These are phyloP conservation scores for human DNA, from an alignment of 2,113 vertebrate genomes.

Conservation along the genomic window GRCh38 chr1:151613501-151614000, in stretches of 20 bases:
- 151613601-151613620: slow-evolving; percentile 15
- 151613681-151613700: background rate
- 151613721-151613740: background rate
- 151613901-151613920: background rate
- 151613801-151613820: background rate
- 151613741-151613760: slow-evolving; percentile 11
- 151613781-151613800: background rate
- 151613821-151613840: background rate
- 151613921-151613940: background rate
- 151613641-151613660: background rate
- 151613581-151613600: background rate
- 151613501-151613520: background rate
- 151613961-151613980: background rate
- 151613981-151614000: background rate
- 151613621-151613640: background rate
- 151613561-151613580: background rate
- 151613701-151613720: background rate
- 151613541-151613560: background rate
- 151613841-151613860: background rate
- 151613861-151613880: background rate
- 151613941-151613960: slow-evolving; percentile 19
- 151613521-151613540: background rate
- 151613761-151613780: background rate
- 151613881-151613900: background rate
- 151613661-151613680: background rate